Conservation (phyloP, 2,888 invertebrate genomes). For the Spilarctia lutea region DNA sequence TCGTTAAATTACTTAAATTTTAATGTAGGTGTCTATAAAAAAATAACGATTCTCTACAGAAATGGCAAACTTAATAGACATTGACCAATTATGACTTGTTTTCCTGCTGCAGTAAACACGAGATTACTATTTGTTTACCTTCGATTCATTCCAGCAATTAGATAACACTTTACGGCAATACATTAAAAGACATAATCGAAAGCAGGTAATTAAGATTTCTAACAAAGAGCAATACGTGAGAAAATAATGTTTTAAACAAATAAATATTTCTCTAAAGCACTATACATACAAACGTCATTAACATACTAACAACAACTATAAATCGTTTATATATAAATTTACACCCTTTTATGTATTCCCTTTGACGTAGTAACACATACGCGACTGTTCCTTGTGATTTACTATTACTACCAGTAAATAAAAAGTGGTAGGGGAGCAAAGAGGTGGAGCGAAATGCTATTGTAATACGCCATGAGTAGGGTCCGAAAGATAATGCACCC, state of each 20-base stretch:
- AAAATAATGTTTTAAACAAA: constrained; percentile 39
- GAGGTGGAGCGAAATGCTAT: constrained; percentile 85
- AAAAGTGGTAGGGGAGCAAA: constrained; percentile 85
- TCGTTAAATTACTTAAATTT: too few species aligned
- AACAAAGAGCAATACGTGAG: constrained; percentile 21
- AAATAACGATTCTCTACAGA: not conserved
- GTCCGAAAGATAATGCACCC: constrained; percentile 77
- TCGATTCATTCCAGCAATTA: constrained; percentile 10
- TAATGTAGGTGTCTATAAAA: not conserved
- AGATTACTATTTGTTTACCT: constrained; percentile 14
- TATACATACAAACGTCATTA: constrained; percentile 56
- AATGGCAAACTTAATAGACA: not conserved
- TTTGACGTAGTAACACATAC: constrained; percentile 70
- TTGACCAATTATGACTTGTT: not conserved
- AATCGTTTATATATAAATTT: constrained; percentile 67
- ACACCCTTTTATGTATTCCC: constrained; percentile 74
- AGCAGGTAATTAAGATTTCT: constrained; percentile 13
- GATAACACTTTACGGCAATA: constrained; percentile 12
- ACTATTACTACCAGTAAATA: constrained; percentile 86
- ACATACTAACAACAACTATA: constrained; percentile 46
- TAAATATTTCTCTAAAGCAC: constrained; percentile 46
- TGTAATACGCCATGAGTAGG: constrained; percentile 77
- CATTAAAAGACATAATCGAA: constrained; percentile 20
- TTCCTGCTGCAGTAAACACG: constrained; percentile 2
- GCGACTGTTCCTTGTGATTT: constrained; percentile 78